Base-by-base conservation (phyloP, 2,113 vertebrate genomes). In the Grammomys dolichurus region DNA sequence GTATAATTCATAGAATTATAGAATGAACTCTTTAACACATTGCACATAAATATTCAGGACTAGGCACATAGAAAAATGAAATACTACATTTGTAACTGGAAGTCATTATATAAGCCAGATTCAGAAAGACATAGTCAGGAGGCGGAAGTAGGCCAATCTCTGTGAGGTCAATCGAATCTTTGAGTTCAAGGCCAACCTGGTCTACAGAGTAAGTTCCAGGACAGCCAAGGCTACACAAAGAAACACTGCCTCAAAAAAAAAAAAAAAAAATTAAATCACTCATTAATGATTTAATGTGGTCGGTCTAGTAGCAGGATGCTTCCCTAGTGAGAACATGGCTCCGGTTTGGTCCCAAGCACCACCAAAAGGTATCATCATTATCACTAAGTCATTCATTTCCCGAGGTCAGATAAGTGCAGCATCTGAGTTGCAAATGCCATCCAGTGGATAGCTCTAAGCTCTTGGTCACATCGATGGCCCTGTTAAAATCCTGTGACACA, bases 1-100 rank as follows among this genome's bases (percentile, higher is more conserved):
- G 46, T 48, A 48, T 48, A 48, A 48, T 48, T 88, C 90, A 28
- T 90, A 4, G 54, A 80, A 82, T 95, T 92, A 94, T 26, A 78
- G 48, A 84, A 33, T 87, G 67, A 76, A 82, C 19, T 63, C 22
- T 26, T 63, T 63, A 63, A 63, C 60, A 89, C 33, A 51, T 81
- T 87, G 33, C 82, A 94, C 43, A 33, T 80, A 65, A 24, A 46
- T 60, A 84, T n/a, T 70, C 33, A 87, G 26, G 40, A 7, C 60
- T 85, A 28, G 26, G 13, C 82, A 63, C 60, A 84, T 7, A 63
- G 56, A 84, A 84, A 56, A 84, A 63, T 82, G 22, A 84, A 84
- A 16, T 58, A n/a, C 9, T 13, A 43, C 56, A 63, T 84, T 60
- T 84, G 7, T 60, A 63, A 60, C 56, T 60, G 24, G n/a, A 63